Base-by-base conservation (phyloP, 2,888 invertebrate species). In the Apotomis betuletana region DNA sequence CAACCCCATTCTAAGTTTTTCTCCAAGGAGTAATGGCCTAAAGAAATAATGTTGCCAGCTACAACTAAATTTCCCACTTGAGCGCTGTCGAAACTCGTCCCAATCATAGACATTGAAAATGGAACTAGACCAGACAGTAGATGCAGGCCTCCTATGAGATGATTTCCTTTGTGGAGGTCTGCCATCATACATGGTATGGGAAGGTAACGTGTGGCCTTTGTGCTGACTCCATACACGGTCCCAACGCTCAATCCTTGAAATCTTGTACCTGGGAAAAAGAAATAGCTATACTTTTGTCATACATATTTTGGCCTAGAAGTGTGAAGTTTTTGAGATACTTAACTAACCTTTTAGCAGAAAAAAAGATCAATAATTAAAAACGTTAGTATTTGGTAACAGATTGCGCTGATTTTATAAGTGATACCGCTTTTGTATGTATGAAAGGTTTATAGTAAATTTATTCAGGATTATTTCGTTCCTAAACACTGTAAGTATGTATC, bases 161-260 rank as follows among this genome's bases (percentile, higher is more conserved):
- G 67, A n/a, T 72, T 68, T 4, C 38, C 62, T 27, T 67, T 67
- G 38, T 72, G 46, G 10, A 72, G 54, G n/a, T 72, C 72, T 1
- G 72, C 72, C 72, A 72, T 72, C 62, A 72, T 63, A 46, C 72
- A 72, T 0, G 72, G 67, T 15, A 72, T 67, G 10, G 72, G 44
- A 4, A 72, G 63, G 6, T 67, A 72, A 10, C 72, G 67, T 6
- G 72, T 68, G 0, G 72, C 72, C 49, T 46, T 72, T 5, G 46
- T 9, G 54, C 72, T 68, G 10, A 72, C 10, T n/a, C 46, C 15
- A 38, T 72, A 72, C 5, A 63, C 27, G 15, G n/a, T 10, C 12
- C 63, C 58, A 27, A 68, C 10, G 49, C 6, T 27, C 27, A 27
- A 27, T 27, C 27, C 9, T 44, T 62, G 51, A n/a, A 68, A 72